Evolutionary conservation across 2,113 vertebrate species (phyloP).

Genomic region (Cyprinodon variegatus): DNA sequence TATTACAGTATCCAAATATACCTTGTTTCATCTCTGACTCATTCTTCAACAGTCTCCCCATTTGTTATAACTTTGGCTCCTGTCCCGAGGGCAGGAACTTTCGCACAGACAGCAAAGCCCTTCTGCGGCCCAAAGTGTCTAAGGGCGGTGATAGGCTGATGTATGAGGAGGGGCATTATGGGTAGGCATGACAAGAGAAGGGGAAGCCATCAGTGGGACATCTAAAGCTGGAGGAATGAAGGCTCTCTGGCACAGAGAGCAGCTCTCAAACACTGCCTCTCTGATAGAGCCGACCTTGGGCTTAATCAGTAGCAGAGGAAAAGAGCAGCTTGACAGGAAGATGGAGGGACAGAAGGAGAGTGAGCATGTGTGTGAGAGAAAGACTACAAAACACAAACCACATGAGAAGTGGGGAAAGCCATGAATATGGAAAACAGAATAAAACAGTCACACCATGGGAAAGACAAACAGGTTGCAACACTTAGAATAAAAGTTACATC

Average conservation of each 20-base stretch:
- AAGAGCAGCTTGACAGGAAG: conserved; percentile 68
- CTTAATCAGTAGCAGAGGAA: conserved; percentile 77
- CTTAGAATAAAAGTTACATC: conserved; percentile 20
- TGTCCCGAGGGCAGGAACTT: conserved; percentile 59
- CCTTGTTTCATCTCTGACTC: conserved; percentile 70
- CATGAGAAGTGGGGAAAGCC: conserved; percentile 10
- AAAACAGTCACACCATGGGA: conserved; percentile 9
- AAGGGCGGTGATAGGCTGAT: conserved; percentile 67
- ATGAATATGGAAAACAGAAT: conserved; percentile 12
- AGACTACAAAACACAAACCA: not conserved
- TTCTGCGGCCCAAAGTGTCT: conserved; percentile 58
- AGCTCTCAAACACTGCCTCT: conserved; percentile 64
- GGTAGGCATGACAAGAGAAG: conserved; percentile 64
- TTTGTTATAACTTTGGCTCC: conserved; percentile 70
- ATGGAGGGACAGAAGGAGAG: conserved; percentile 58
- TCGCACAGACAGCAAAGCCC: conserved; percentile 53
- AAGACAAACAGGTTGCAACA: conserved; percentile 24
- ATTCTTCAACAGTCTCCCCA: conserved; percentile 68
- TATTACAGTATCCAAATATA: conserved; percentile 62
- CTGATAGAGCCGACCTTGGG: conserved; percentile 73
- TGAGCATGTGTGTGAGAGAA: conserved; percentile 2
- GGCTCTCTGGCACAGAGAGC: conserved; percentile 65
- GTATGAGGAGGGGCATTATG: conserved; percentile 70
- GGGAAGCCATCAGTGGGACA: conserved; percentile 71
- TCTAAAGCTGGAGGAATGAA: conserved; percentile 67